Conservation (phyloP, 2,797 vertebrate genomes). For the Pseudochromis fuscus region DNA sequence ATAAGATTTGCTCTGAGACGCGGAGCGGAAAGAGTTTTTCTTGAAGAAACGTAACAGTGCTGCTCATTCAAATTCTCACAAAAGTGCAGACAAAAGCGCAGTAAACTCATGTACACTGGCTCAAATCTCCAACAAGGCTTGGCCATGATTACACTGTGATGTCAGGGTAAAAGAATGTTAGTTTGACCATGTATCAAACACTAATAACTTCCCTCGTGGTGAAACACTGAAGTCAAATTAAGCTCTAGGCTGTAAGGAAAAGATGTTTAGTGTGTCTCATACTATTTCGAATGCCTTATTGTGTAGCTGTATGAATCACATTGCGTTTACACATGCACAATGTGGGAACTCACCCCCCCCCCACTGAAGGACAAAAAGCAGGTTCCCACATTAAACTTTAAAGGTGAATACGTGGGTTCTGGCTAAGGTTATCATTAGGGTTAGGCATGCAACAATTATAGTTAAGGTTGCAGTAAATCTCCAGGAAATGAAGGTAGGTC, state of each 20-base stretch:
- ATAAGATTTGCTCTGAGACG: slow-evolving; percentile 31
- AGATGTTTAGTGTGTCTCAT: neutral
- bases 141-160: slow-evolving; percentile 60
- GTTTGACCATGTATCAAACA: slow-evolving; percentile 48
- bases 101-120: slow-evolving; percentile 23
- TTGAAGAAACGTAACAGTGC: slow-evolving; percentile 4
- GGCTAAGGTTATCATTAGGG: neutral
- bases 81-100: slow-evolving; percentile 11
- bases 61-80: slow-evolving; percentile 17
- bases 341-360: neutral
- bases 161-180: slow-evolving; percentile 54
- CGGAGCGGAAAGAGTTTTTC: neutral
- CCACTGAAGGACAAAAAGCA: slow-evolving; percentile 1
- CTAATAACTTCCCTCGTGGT: slow-evolving; percentile 55
- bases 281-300: slow-evolving; percentile 8
- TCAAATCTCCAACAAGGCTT: slow-evolving; percentile 51
- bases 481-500: neutral
- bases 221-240: slow-evolving; percentile 52
- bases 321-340: slow-evolving; percentile 18
- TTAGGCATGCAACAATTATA: neutral
- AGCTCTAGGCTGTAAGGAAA: slow-evolving; percentile 32
- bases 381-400: neutral
- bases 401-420: neutral
- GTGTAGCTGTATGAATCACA: neutral
- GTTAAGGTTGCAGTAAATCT: neutral